Percentiles rank a stretch among this genome's conserved stretches.
These are phyloP conservation scores for Baccha elongata DNA, from an alignment of 2,888 invertebrate genomes.

Conservation along the genomic window DNA sequence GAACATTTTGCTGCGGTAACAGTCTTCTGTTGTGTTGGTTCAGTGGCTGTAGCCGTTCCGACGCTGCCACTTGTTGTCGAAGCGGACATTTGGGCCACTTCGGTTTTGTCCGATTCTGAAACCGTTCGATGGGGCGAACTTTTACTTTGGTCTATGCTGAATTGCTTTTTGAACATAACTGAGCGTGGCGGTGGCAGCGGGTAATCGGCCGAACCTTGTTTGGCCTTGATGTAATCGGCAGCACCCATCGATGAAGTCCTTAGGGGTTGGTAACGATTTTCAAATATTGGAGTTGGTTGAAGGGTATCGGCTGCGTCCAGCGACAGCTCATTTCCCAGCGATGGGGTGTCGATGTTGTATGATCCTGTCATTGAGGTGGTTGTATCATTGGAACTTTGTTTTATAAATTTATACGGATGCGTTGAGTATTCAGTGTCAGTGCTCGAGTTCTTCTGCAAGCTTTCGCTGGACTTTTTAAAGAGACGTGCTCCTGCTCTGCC, in stretches of 20 bases:
- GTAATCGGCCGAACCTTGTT: constrained; percentile 75
- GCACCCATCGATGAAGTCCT: constrained; percentile 80
- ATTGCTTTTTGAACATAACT: constrained; percentile 82
- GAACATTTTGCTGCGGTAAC: constrained; percentile 78
- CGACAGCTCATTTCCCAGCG: constrained; percentile 81
- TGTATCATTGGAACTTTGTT: constrained; percentile 83
- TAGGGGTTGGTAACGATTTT: constrained; percentile 77
- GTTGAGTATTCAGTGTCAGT: constrained; percentile 82
- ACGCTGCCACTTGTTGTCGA: constrained; percentile 51
- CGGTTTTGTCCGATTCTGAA: constrained; percentile 74
- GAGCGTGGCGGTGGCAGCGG: constrained; percentile 78
- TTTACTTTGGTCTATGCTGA: constrained; percentile 82
- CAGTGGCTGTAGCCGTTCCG: constrained; percentile 57
- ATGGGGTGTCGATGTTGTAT: constrained; percentile 82
- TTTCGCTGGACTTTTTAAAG: constrained; percentile 82
- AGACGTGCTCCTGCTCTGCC: constrained; percentile 76
- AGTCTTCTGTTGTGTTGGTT: constrained; percentile 66
- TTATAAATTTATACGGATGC: constrained; percentile 82
- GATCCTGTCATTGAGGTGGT: constrained; percentile 82
- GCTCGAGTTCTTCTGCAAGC: constrained; percentile 82
- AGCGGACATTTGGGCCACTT: constrained; percentile 53
- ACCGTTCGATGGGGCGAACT: constrained; percentile 76
- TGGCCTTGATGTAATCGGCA: constrained; percentile 76
- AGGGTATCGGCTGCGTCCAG: constrained; percentile 79
- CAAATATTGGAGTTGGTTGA: constrained; percentile 75